These are phyloP conservation scores for Odobenus rosmarus DNA, from an alignment of 2,113 vertebrate species.

Conservation along the genomic window DNA sequence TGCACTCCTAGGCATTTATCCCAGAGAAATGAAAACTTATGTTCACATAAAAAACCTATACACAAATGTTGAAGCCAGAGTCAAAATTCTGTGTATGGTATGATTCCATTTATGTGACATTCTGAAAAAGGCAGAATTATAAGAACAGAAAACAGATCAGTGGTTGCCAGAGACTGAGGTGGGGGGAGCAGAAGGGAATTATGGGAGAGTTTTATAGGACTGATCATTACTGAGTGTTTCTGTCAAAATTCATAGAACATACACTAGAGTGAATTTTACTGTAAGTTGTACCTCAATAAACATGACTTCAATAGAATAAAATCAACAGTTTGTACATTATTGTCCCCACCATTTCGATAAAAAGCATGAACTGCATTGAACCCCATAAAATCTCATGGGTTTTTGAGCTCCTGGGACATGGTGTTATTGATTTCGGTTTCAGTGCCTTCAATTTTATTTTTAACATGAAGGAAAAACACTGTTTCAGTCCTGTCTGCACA, in stretches of 20 bases:
- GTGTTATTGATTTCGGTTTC: slow-evolving; percentile 23
- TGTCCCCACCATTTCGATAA: not conserved
- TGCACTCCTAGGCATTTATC: not conserved
- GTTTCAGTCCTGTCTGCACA: slow-evolving; percentile 34
- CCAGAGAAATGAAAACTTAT: not conserved
- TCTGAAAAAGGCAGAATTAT: slow-evolving; percentile 21
- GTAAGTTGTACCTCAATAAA: not conserved
- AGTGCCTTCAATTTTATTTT: slow-evolving; percentile 41
- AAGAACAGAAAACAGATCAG: not conserved
- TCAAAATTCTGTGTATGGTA: not conserved
- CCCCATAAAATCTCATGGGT: not conserved
- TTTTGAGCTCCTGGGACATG: not conserved
- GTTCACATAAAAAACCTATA: slow-evolving; percentile 7
- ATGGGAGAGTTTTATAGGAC: not conserved
- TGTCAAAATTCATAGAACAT: not conserved
- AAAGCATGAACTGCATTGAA: not conserved
- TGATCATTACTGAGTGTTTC: not conserved
- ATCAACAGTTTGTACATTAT: not conserved
- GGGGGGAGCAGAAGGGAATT: not conserved
- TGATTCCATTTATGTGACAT: not conserved
- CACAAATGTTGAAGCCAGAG: not conserved
- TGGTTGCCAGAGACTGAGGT: not conserved
- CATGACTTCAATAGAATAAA: not conserved
- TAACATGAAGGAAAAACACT: slow-evolving; percentile 23
- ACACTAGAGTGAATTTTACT: not conserved